These are phyloP conservation scores for Tyrophagus putrescentiae DNA, from an alignment of 1,140 invertebrate species.

Conservation along the genomic window DNA sequence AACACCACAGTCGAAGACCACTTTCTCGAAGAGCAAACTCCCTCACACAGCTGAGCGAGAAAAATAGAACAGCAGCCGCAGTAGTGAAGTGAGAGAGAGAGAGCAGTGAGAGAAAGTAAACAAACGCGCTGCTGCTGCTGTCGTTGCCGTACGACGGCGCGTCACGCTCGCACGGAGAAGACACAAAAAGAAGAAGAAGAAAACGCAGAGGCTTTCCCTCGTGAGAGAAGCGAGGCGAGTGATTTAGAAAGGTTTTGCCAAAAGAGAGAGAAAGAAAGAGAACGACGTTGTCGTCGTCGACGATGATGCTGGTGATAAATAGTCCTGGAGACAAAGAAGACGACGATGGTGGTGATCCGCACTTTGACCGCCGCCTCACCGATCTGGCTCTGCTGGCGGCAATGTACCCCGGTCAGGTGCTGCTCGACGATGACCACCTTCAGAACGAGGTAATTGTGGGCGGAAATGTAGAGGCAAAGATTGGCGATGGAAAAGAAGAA, in stretches of 20 bases:
- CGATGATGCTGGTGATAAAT: not conserved
- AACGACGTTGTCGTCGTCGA: not conserved
- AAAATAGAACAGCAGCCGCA: no score
- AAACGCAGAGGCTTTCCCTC: no score
- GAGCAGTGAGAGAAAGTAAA: no score
- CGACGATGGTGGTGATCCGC: not conserved
- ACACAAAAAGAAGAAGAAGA: no score
- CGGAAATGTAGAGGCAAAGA: not conserved
- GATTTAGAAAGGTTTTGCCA: not conserved
- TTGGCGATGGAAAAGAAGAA: not conserved
- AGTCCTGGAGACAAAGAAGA: not conserved
- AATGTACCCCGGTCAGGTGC: constrained; percentile 19
- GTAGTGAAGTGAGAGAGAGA: no score
- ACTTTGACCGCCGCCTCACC: not conserved
- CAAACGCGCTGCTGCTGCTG: no score
- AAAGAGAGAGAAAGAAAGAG: no score
- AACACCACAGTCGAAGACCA: no score
- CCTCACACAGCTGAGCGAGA: no score
- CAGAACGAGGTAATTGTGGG: constrained; percentile 3
- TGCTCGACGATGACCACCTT: not conserved
- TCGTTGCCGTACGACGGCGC: no score
- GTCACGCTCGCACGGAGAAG: no score
- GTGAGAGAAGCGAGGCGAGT: not conserved
- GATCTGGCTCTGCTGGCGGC: constrained; percentile 8
- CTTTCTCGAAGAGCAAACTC: no score